A percentile compares a stretch with the other conserved stretches of the same genome.
These are phyloP conservation scores for Bugula neritina DNA, from an alignment of 2,888 invertebrate genomes.

Conservation along the genomic window DNA sequence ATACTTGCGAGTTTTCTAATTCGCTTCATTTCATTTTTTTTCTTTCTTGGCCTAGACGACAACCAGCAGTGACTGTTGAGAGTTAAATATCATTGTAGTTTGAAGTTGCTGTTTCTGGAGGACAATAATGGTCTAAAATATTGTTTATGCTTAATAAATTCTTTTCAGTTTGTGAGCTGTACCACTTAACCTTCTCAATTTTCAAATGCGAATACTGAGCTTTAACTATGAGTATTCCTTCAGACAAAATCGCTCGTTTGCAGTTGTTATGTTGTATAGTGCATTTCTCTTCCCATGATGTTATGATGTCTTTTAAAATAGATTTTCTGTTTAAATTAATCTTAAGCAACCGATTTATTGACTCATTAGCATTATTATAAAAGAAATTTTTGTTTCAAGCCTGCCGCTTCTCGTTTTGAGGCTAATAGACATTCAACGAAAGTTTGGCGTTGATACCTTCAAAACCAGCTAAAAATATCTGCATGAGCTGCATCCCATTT, in stretches of 20 bases:
- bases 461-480: not conserved
- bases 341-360: not conserved
- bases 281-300: not conserved
- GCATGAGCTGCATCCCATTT: not conserved
- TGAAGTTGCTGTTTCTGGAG: too few species aligned
- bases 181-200: not conserved
- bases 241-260: not conserved
- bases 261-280: not conserved
- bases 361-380: not conserved
- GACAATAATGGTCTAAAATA: too few species aligned
- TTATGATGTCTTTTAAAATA: not conserved
- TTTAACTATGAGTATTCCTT: not conserved
- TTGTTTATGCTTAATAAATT: too few species aligned
- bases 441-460: not conserved
- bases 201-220: not conserved
- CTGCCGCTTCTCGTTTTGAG: not conserved
- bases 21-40: not conserved
- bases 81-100: too few species aligned
- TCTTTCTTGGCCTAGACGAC: not conserved
- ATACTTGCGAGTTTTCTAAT: not conserved
- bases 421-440: not conserved
- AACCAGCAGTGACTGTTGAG: not conserved
- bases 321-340: not conserved
- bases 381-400: not conserved
- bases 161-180: too few species aligned